These are phyloP conservation scores for Hapalemur alaotrensis DNA, from an alignment of 2,797 vertebrate genomes.

Conservation along the genomic window DNA sequence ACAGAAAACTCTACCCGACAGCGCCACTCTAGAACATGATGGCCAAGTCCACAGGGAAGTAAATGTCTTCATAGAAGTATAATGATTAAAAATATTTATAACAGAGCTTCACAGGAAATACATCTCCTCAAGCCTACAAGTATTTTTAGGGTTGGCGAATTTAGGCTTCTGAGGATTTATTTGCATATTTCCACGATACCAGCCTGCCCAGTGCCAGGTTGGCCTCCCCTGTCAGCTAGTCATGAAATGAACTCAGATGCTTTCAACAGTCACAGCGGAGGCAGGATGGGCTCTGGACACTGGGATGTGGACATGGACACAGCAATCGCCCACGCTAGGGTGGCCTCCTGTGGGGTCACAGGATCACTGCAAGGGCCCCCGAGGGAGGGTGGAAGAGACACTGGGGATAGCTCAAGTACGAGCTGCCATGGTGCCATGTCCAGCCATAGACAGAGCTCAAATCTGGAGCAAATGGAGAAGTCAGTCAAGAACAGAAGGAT, in stretches of 20 bases:
- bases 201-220: not conserved
- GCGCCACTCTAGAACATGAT: rapidly evolving
- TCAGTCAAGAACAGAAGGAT: not conserved
- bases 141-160: not conserved
- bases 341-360: not conserved
- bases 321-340: too few relatives aligned
- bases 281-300: not conserved
- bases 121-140: not conserved
- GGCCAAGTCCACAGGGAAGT: rapidly evolving
- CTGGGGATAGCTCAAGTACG: rapidly evolving
- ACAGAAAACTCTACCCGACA: not conserved
- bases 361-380: not conserved
- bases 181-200: rapidly evolving
- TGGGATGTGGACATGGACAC: not conserved
- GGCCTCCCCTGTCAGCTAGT: not conserved
- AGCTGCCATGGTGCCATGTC: not conserved
- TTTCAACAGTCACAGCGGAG: not conserved
- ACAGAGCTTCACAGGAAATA: rapidly evolving
- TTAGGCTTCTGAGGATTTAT: not conserved
- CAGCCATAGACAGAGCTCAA: not conserved
- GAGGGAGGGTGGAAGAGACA: not conserved
- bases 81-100: rapidly evolving
- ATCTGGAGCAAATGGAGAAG: not conserved
- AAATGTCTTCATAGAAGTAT: not conserved
- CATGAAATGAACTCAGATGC: rapidly evolving